Conservation (phyloP, 2,797 vertebrate genomes). For the Phaenicophaeus curvirostris region DNA sequence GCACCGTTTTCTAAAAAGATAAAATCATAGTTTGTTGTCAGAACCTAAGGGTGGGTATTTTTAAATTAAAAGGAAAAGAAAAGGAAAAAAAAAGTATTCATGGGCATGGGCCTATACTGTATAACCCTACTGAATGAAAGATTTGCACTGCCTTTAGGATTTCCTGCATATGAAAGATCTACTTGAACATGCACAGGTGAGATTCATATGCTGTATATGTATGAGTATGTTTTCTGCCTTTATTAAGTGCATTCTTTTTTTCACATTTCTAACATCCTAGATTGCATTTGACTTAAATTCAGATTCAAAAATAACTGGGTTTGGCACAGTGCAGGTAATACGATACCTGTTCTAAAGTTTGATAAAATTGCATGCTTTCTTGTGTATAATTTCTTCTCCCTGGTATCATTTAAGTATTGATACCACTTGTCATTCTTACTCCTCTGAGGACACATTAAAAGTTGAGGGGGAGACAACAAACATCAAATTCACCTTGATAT, state of each 20-base stretch:
- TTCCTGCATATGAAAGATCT: neutral
- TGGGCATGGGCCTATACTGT: neutral
- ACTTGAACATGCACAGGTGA: neutral
- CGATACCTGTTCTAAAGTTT: constrained; percentile 16
- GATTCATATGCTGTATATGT: neutral
- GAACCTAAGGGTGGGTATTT: neutral
- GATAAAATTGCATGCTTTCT: constrained; percentile 5
- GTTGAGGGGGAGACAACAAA: neutral
- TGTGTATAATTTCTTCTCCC: neutral
- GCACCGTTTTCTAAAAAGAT: neutral
- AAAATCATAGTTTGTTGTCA: neutral
- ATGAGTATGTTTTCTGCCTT: neutral
- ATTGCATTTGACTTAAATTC: neutral
- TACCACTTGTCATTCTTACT: constrained; percentile 11
- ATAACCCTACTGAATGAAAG: neutral
- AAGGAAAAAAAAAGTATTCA: neutral
- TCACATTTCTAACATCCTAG: neutral
- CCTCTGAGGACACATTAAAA: neutral
- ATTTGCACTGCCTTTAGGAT: neutral
- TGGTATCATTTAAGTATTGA: constrained; percentile 23
- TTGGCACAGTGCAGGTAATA: neutral
- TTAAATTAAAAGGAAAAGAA: neutral
- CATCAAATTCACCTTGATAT: neutral
- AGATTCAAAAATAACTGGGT: neutral
- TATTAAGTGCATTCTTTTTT: constrained; percentile 1